A percentile compares a stretch with the other conserved stretches of the same genome.
phyloP scores from a whole-genome alignment of 2,113 vertebrate genomes.

The Proterorhinus semilunaris region DNA sequence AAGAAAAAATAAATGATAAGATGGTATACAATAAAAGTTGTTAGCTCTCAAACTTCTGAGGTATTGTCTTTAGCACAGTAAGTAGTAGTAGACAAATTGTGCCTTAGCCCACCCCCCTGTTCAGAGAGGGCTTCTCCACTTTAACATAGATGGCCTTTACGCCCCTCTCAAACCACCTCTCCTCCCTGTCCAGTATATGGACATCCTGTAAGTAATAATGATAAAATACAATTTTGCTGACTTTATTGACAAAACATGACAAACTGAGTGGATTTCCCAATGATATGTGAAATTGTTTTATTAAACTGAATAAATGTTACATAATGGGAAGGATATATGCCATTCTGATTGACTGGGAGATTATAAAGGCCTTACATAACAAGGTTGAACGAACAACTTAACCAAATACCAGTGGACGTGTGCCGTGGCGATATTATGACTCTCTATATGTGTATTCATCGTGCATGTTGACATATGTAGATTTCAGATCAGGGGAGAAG shows the following conservation, averaged over 20 bases:
- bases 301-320: neutral
- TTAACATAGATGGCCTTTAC: too few species aligned
- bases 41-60: too few species aligned
- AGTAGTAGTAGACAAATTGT: too few species aligned
- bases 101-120: too few species aligned
- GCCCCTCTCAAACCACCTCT: too few species aligned
- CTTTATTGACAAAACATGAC: neutral
- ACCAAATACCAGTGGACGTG: neutral
- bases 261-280: neutral
- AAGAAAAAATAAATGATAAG: too few species aligned
- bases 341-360: slow-evolving; percentile 1
- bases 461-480: slow-evolving; percentile 36
- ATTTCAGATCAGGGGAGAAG: slow-evolving; percentile 29
- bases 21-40: too few species aligned
- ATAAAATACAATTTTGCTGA: neutral
- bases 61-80: too few species aligned
- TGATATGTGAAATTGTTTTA: neutral
- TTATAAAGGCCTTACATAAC: slow-evolving; percentile 3
- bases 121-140: too few species aligned
- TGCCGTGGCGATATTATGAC: neutral
- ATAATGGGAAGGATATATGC: neutral
- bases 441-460: slow-evolving; percentile 20
- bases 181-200: too few species aligned
- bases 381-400: neutral
- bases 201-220: too few species aligned